Evolutionary conservation across 2,113 vertebrate genomes (phyloP).

Genomic region (Sprattus sprattus): DNA sequence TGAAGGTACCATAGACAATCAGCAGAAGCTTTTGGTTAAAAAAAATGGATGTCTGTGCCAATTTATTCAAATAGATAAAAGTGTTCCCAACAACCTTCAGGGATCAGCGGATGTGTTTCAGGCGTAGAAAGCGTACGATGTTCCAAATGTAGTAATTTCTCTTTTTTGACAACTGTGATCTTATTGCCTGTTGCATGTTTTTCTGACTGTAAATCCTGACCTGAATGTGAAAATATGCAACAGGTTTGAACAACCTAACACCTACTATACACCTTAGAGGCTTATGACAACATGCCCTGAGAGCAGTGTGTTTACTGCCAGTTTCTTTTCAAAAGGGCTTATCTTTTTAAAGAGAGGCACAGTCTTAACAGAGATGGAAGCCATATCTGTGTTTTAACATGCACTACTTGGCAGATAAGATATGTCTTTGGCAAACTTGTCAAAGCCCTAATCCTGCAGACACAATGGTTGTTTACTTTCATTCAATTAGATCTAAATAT

Average conservation of each 20-base stretch:
- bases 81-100: background rate
- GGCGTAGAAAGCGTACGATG: background rate
- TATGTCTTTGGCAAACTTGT: background rate
- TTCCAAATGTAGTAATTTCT: background rate
- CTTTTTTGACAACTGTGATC: background rate
- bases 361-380: background rate
- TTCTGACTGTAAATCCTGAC: background rate
- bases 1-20: background rate
- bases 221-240: conserved; percentile 25
- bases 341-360: background rate
- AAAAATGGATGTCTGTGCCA: background rate
- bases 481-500: background rate
- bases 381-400: background rate
- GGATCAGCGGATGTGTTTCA: background rate
- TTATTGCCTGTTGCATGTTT: background rate
- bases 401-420: background rate
- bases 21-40: background rate
- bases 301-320: conserved; percentile 9
- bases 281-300: conserved; percentile 31
- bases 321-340: background rate
- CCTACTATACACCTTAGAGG: conserved; percentile 14
- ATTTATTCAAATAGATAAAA: background rate
- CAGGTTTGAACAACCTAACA: conserved; percentile 26
- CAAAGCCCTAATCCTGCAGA: background rate
- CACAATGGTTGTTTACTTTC: background rate